phyloP scores from a whole-genome alignment of 2,888 invertebrate species.

The Endotricha flammealis region DNA sequence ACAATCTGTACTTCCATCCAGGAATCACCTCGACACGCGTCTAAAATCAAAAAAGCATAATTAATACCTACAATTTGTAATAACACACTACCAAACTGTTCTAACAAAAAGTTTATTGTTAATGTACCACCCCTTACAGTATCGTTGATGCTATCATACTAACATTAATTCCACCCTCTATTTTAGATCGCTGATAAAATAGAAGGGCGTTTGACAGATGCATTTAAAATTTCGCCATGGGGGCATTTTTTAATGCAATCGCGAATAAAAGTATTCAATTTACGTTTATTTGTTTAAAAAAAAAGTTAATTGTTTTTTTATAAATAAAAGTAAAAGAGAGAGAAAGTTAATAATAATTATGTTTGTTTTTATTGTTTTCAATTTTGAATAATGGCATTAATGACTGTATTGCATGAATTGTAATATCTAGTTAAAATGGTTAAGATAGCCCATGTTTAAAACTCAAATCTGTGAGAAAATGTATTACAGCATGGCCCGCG shows the following conservation, averaged over 20 bases:
- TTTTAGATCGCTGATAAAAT: slow-evolving; percentile 27
- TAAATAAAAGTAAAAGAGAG: slow-evolving; percentile 4
- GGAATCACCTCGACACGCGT: no score
- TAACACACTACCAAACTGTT: slow-evolving; percentile 4
- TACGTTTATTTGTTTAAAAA: background rate
- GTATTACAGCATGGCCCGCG: no score
- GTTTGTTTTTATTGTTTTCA: no score
- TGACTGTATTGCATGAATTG: no score
- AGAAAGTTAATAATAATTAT: no score
- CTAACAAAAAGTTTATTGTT: slow-evolving; percentile 7
- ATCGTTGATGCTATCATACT: slow-evolving; percentile 6
- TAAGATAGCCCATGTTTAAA: no score
- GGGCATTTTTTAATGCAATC: background rate
- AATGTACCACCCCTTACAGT: slow-evolving; percentile 11
- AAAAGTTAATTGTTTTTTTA: background rate
- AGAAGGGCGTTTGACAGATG: slow-evolving; percentile 30
- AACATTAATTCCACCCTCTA: slow-evolving; percentile 7
- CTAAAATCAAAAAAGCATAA: slow-evolving; percentile 3
- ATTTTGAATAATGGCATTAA: no score
- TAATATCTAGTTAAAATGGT: no score
- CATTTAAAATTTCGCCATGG: slow-evolving; percentile 16
- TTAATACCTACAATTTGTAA: slow-evolving; percentile 9
- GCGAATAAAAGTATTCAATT: background rate
- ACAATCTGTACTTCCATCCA: no score
- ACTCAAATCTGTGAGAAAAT: no score